Evolutionary conservation across 2,888 invertebrate genomes (phyloP).

Genomic region (Caenorhabditis sp.): DNA sequence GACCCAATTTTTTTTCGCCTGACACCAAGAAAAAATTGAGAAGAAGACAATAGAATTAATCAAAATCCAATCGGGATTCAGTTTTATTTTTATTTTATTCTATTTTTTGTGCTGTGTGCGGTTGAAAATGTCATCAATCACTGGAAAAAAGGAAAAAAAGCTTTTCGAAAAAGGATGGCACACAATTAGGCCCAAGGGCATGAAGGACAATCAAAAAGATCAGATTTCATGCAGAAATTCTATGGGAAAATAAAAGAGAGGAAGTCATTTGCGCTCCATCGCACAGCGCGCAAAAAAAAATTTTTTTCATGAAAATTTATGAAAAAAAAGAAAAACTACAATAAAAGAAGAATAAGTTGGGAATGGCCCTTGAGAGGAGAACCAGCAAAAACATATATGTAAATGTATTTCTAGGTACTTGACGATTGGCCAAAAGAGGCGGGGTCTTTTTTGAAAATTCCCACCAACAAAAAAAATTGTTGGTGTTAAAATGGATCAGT

Average conservation of each 20-base stretch:
- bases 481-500: background rate
- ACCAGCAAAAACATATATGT: background rate
- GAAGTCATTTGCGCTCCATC: too few species aligned
- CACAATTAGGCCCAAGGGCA: constrained; percentile 9
- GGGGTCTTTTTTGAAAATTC: background rate
- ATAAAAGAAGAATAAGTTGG: background rate
- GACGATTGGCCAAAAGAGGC: background rate
- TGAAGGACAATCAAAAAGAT: background rate
- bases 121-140: background rate
- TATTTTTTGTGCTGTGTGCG: background rate
- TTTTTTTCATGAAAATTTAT: too few species aligned
- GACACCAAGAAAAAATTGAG: background rate
- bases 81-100: background rate
- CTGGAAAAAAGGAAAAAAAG: background rate
- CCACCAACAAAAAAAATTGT: background rate
- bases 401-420: background rate
- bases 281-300: too few species aligned
- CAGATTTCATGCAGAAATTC: background rate
- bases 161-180: background rate
- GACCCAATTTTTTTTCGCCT: background rate
- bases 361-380: background rate
- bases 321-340: background rate
- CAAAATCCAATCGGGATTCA: background rate
- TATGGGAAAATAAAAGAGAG: too few species aligned
- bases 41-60: background rate